Percentiles rank a stretch among this genome's conserved stretches.
Evolutionary conservation across 2,113 vertebrate genomes (phyloP).

Genomic region (Leucopsar rothschildi): DNA sequence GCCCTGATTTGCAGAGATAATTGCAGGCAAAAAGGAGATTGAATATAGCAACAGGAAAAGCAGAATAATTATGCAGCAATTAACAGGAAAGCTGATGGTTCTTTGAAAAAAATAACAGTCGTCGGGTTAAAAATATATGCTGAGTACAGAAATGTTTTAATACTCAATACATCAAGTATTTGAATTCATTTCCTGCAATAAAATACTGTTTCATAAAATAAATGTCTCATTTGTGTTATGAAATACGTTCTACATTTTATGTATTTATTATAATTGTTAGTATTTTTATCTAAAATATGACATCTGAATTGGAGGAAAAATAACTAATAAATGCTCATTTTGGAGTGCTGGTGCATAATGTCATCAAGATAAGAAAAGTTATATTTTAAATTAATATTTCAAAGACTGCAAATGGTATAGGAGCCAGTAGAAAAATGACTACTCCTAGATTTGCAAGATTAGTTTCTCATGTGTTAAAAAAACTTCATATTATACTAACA

Average conservation of each 20-base stretch:
- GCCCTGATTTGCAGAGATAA: conserved; percentile 62
- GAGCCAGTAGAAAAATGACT: not conserved
- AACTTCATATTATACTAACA: not conserved
- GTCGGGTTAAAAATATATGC: conserved; percentile 64
- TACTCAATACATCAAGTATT: conserved; percentile 40
- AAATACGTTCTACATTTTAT: not conserved
- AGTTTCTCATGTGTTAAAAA: not conserved
- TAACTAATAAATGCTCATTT: not conserved
- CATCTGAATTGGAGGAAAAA: not conserved
- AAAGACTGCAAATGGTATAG: not conserved
- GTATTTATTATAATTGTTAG: not conserved
- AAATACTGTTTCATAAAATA: conserved; percentile 22
- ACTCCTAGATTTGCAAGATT: not conserved
- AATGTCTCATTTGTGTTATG: not conserved
- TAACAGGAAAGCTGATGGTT: conserved; percentile 53
- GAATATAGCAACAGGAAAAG: conserved; percentile 54
- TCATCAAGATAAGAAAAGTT: not conserved
- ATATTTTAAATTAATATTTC: not conserved
- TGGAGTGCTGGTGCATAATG: not conserved
- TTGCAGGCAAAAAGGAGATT: conserved; percentile 46
- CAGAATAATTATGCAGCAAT: conserved; percentile 66
- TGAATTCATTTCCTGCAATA: conserved; percentile 31
- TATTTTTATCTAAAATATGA: not conserved
- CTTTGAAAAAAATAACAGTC: conserved; percentile 21
- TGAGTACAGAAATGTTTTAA: conserved; percentile 54